Evolutionary conservation across 53 echinoderm and acorn worm genomes (phyloP), one percentile per base, ranked within the genome.

Genomic region (Actinopyga echinites): DNA sequence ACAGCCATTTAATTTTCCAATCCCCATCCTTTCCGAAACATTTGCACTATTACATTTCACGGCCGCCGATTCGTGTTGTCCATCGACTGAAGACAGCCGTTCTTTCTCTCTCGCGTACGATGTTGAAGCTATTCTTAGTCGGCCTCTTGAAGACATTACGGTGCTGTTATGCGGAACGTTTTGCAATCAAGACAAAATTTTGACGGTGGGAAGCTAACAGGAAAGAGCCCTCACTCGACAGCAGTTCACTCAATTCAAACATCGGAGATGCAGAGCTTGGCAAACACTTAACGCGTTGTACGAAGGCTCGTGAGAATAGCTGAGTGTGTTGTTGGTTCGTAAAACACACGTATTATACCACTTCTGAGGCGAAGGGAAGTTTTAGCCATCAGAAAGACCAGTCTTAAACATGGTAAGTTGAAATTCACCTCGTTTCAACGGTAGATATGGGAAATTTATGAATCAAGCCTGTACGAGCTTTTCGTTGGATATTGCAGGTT

Each of bases 141-240:
- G 49, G 49, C 49, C 49, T 49, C 49, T 49, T 17, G 49, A 49
- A 49, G 15, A 49, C 49, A 49, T 49, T 17, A 49, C 49, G 49
- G 49, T 49, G 49, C 49, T 49, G 49, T 49, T 49, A 49, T 49
- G 49, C 49, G 49, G 49, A 49, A 49, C 49, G 49, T 17, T 49
- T 49, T 49, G 49, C 17, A 49, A 49, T 49, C 49, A 49, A 49
- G 49, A 49, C 49, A 15, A 36, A 71, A 71, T 71, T 43, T 71
- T 71, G 26, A 44, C 40, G 17, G 71, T 40, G 40, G 19, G 34
- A 40, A n/a, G 42, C 71, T 43, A 10, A 23, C 42, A 42, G 71
- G 71, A 71, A 40, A 71, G 71, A 71, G 71, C 71, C 71, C 71
- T 71, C 71, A 71, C 10, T 71, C 71, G 40, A 71, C 37, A 71